These are phyloP conservation scores for Zaprionus lachaisei DNA, from an alignment of 1,140 invertebrate species.

Conservation along the genomic window DNA sequence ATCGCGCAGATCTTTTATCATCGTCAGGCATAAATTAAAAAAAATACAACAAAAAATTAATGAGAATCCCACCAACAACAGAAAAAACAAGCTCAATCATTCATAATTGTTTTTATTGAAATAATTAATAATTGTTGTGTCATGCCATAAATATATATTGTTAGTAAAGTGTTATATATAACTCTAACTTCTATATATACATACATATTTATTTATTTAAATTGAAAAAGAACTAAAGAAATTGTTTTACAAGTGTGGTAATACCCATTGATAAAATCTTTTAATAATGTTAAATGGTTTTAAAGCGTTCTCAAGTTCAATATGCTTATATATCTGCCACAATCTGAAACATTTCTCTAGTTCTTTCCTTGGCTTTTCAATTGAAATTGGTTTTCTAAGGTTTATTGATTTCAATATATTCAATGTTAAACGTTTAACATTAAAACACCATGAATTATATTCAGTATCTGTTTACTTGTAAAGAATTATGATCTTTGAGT, in stretches of 20 bases:
- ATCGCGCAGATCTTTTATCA: slow-evolving; percentile 25
- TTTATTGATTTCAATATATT: slow-evolving; percentile 30
- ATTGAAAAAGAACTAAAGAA: slow-evolving; percentile 30
- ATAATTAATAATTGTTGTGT: slow-evolving; percentile 83
- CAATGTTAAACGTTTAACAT: slow-evolving; percentile 44
- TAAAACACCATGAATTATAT: slow-evolving; percentile 19
- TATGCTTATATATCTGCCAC: background rate
- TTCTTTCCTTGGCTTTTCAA: slow-evolving; percentile 39
- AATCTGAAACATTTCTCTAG: slow-evolving; percentile 13
- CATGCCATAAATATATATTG: slow-evolving; percentile 83
- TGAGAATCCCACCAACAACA: slow-evolving; percentile 52
- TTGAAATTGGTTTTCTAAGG: slow-evolving; percentile 41
- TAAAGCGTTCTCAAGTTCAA: background rate
- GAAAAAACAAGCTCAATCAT: slow-evolving; percentile 66
- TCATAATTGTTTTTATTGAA: slow-evolving; percentile 78
- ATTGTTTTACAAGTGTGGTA: background rate
- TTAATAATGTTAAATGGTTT: background rate
- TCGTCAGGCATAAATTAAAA: slow-evolving; percentile 21
- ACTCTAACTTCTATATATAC: slow-evolving; percentile 69
- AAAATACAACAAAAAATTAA: slow-evolving; percentile 17
- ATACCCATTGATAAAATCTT: background rate
- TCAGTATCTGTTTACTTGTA: slow-evolving; percentile 9
- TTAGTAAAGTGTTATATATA: slow-evolving; percentile 77
- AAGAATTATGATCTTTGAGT: slow-evolving; percentile 12
- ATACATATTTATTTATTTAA: slow-evolving; percentile 45